A percentile compares a stretch with the other conserved stretches of the same genome.
Evolutionary conservation across 2,888 invertebrate species (phyloP).

Genomic region (Drosophila eohydei): DNA sequence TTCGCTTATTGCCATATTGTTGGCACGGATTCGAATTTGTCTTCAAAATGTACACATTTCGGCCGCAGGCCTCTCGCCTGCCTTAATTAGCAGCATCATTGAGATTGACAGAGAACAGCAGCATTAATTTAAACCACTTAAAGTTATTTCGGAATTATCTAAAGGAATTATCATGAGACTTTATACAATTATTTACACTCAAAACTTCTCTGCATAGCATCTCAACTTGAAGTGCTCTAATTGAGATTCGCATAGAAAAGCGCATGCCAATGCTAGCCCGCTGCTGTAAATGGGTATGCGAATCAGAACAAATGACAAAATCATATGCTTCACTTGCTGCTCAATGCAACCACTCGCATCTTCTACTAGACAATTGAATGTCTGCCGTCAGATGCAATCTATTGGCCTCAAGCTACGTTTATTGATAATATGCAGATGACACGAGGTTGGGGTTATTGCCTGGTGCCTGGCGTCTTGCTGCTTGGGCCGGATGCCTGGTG

Average conservation of each 20-base stretch:
- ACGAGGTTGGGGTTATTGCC: conserved; percentile 19
- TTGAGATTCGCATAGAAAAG: conserved; percentile 6
- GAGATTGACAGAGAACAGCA: conserved; percentile 11
- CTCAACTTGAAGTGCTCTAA: not conserved
- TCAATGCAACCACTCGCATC: conserved; percentile 6
- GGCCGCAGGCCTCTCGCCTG: conserved; percentile 15
- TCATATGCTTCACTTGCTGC: conserved; percentile 20
- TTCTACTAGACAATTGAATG: conserved; percentile 28
- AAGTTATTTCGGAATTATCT: too few relatives aligned
- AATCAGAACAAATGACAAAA: conserved; percentile 22
- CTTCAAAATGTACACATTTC: conserved; percentile 35
- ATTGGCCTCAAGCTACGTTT: conserved; percentile 36
- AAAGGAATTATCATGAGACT: not conserved
- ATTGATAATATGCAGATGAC: conserved; percentile 53
- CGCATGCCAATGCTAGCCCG: not conserved
- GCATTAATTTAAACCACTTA: not conserved
- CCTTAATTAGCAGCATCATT: conserved; percentile 30
- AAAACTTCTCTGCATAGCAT: not conserved
- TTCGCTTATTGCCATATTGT: conserved; percentile 71
- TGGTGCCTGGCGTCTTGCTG: not conserved
- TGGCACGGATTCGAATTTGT: conserved; percentile 58
- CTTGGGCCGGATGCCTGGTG: not conserved
- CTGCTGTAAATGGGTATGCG: conserved; percentile 3
- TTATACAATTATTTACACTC: not conserved
- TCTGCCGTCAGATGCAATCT: conserved; percentile 26